Base-by-base conservation (phyloP, 2,888 invertebrate species). In the Cataglyphis altisquamis region DNA sequence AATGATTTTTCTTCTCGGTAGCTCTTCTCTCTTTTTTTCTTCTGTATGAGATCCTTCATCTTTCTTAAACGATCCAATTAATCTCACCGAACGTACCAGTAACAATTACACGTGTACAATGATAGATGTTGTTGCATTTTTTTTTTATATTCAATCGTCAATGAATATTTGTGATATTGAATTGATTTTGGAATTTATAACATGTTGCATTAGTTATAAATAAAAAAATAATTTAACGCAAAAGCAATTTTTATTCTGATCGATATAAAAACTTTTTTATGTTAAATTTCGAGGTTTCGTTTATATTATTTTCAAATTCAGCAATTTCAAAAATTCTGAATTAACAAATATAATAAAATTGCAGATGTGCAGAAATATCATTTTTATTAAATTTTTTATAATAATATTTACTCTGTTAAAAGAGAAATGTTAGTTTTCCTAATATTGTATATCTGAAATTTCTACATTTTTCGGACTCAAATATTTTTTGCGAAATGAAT, bases 41-140 rank as follows among this genome's bases (percentile, higher is more conserved):
- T 36, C 9, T 12, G n/a, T 8, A 0, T 6, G 41, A 68, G 18
- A n/a, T 32, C 8, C 1, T 25, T 45, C n/a, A n/a, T 32, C 3
- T 21, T 36, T 60, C 15, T 62, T 41, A 6, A 32, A 60, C 32
- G 12, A 3, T 70, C 45, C 25, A 36, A 45, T 78, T 78, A 60
- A 45, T 67, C 55, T 41, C 39, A 0, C 25, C 12, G 15, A 32
- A 18, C 5, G 25, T 36, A 25, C 18, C 18, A n/a, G 15, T 74
- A 25, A 57, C 12, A n/a, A 60, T 21, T 73, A 62, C 29, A 62
- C n/a, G 3, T 48, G 10, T 73, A 18, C 39, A 10, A 21, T 55
- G 36, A 70, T 21, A 6, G 2, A 64, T 60, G 9, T 2, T 52
- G 32, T 57, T 72, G 8, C 2, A 57, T 57, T 57, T 10, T 36